Conservation (phyloP, 1,140 invertebrate genomes). For the Agrypnia vestita region DNA sequence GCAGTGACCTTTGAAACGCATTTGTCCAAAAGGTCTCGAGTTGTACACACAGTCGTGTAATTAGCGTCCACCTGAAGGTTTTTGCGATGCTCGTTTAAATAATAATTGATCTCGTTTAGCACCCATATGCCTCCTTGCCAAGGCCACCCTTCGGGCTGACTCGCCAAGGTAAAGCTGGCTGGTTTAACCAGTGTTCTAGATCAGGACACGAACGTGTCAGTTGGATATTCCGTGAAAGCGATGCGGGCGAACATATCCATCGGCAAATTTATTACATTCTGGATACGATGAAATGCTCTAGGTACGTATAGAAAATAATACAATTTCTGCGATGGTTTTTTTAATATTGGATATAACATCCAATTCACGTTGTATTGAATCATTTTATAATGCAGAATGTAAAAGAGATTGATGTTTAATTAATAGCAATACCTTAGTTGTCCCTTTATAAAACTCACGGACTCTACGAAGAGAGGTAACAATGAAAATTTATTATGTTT, state of each 20-base stretch:
- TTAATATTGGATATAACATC: no score
- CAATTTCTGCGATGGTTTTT: no score
- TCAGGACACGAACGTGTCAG: background rate
- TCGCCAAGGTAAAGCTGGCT: background rate
- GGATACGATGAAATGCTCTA: no score
- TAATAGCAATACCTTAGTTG: no score
- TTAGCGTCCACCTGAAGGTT: slow-evolving; percentile 18
- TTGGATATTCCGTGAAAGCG: background rate
- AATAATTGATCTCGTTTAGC: slow-evolving; percentile 33
- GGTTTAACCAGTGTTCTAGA: slow-evolving; percentile 13
- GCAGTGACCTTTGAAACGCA: background rate
- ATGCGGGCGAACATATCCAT: background rate
- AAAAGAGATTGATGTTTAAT: no score
- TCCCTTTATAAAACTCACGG: no score
- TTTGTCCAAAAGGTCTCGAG: background rate
- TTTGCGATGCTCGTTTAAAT: slow-evolving; percentile 6
- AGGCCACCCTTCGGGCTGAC: slow-evolving; percentile 4
- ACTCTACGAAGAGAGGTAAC: no score
- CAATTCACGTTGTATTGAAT: no score
- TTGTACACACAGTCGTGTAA: background rate
- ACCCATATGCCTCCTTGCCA: slow-evolving; percentile 8
- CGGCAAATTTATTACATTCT: no score
- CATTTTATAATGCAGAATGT: no score
- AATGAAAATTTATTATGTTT: no score
- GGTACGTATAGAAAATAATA: no score